phyloP scores from a whole-genome alignment of 1,140 invertebrate genomes.

The Laupala kohalensis region DNA sequence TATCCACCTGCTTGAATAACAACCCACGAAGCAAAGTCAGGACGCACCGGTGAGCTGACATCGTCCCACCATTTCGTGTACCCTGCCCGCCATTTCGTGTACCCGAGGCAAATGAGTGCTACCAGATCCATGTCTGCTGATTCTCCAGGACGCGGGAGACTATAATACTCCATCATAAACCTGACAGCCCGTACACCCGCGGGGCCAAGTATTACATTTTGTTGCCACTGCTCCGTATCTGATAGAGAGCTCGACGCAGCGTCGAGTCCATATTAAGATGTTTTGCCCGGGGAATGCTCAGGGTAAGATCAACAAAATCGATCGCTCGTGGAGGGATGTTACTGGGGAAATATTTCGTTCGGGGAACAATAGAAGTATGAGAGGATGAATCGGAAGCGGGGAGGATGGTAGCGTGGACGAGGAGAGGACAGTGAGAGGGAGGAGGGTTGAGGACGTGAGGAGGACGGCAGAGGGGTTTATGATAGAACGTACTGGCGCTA shows the following conservation, averaged over 20 bases:
- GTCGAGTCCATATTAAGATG: neutral
- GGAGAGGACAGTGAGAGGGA: too few species aligned
- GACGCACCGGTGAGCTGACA: neutral
- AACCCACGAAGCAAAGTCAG: neutral
- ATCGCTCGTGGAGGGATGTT: neutral
- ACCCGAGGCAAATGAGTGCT: neutral
- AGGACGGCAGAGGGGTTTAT: too few species aligned
- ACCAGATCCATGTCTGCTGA: neutral
- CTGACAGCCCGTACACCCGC: neutral
- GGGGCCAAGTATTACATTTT: neutral
- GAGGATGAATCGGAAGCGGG: neutral
- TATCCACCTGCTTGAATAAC: neutral
- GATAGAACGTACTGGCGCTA: neutral
- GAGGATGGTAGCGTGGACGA: neutral
- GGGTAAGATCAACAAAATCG: neutral
- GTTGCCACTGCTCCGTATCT: neutral
- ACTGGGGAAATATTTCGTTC: neutral
- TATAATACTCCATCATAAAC: neutral
- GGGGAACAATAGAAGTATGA: neutral
- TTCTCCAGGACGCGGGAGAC: neutral
- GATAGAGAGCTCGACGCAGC: neutral
- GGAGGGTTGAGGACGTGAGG: too few species aligned
- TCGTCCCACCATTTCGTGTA: too few species aligned
- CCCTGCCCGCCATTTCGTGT: neutral
- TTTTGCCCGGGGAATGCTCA: neutral